Conservation (phyloP, 1,140 invertebrate genomes). For the Hydropsyche tenuis region DNA sequence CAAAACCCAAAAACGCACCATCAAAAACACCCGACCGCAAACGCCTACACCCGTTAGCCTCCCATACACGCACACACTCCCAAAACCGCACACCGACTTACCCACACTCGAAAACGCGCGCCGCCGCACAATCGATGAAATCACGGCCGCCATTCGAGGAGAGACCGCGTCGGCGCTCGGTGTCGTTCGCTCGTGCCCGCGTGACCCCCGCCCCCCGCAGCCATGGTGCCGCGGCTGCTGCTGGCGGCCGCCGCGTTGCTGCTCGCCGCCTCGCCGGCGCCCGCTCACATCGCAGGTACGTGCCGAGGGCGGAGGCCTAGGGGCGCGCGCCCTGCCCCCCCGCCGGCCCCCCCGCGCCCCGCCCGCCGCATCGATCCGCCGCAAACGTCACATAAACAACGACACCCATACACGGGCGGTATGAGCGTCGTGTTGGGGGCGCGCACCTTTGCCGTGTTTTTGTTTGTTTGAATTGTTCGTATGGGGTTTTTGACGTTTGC, state of each 20-base stretch:
- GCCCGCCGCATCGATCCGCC: neutral
- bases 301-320: too few species aligned
- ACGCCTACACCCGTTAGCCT: too few species aligned
- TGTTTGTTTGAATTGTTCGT: neutral
- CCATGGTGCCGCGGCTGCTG: conserved; percentile 15
- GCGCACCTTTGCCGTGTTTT: too few species aligned
- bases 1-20: too few species aligned
- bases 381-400: conserved; percentile 12
- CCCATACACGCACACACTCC: too few species aligned
- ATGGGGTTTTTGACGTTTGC: neutral
- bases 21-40: too few species aligned
- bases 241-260: conserved; percentile 9
- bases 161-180: conserved; percentile 1
- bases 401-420: neutral
- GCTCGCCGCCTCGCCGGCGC: neutral
- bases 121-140: conserved; percentile 29
- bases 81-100: neutral
- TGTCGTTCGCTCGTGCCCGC: neutral
- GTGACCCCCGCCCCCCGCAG: neutral
- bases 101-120: neutral
- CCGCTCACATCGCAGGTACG: conserved; percentile 10
- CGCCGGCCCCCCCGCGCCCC: neutral
- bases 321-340: neutral
- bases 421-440: too few species aligned
- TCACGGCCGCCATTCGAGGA: conserved; percentile 32